Conservation (phyloP, 2,113 vertebrate genomes). For the Hemicordylus capensis region DNA sequence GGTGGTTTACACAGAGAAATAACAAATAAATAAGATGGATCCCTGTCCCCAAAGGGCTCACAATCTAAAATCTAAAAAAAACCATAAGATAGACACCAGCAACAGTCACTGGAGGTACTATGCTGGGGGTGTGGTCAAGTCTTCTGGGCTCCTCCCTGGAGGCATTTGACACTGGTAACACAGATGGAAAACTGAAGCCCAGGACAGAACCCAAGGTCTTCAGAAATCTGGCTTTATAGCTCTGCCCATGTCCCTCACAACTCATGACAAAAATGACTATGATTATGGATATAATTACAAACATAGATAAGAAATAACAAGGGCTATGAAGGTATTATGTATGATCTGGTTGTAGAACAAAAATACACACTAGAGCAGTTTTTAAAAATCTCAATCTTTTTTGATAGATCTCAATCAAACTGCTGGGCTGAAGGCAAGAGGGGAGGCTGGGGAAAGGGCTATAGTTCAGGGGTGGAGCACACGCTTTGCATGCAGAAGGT, state of each 20-base stretch:
- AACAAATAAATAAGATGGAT: too few species aligned
- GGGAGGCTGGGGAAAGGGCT: too few species aligned
- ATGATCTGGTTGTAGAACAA: neutral
- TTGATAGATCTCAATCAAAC: neutral
- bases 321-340: neutral
- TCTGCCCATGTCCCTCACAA: neutral
- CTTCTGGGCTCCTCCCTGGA: neutral
- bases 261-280: neutral
- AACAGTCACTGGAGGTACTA: too few species aligned
- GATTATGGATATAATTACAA: neutral
- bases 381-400: neutral
- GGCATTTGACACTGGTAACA: neutral
- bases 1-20: too few species aligned
- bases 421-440: neutral
- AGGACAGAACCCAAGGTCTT: neutral
- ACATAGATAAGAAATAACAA: neutral
- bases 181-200: neutral
- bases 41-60: too few species aligned
- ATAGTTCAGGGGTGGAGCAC: too few species aligned
- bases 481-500: too few species aligned
- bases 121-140: neutral
- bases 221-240: neutral
- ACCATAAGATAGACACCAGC: too few species aligned
- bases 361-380: neutral
- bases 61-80: too few species aligned